Evolutionary conservation across 64 coral and sea anemone genomes (phyloP), one percentile per base, ranked within the genome.

Genomic region (Cladopsammia gracilis): DNA sequence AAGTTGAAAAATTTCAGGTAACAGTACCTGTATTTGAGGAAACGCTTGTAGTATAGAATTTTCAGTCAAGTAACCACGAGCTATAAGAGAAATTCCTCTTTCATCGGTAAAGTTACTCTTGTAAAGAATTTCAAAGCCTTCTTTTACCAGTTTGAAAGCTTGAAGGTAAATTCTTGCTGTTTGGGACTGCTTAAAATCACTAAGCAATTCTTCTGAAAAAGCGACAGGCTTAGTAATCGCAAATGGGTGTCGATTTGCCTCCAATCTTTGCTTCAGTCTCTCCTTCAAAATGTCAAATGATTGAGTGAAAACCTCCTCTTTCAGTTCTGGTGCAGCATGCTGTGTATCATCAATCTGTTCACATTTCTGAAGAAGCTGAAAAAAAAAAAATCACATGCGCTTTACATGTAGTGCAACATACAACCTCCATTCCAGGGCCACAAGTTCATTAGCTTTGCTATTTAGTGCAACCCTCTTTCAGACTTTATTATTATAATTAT

Each of bases 81-180:
- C 95, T 43, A 96, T 53, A 62, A 88, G 79, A 10, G 70, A 89
- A 76, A 96, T 73, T 66, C 90, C 95, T 50, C 67, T 57, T 51
- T 59, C 89, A 86, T 95, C 89, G 6, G 73, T 88, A 57, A 92
- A 96, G 12, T 81, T 92, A 64, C 94, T 92, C 20, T 71, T 79
- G 54, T 88, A 58, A 4, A 96, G 94, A 57, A 78, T 82, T 50
- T 82, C 57, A 56, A 56, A 6, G 7, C 53, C 53, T 12, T 56
- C 7, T 7, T 3, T 56, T 6, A 56, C 53, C 13, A 96, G 26
- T 23, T 13, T 87, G 44, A 61, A 92, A 19, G 94, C 94, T 48
- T 96, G 92, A 25, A 96, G 85, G 57, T 92, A 96, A 46, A 19
- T 44, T 42, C 74, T 73, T 59, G 94, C 94, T 46, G 94, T 96